Evolutionary conservation across 2,888 invertebrate genomes (phyloP).

Genomic region (Apodemia zela): DNA sequence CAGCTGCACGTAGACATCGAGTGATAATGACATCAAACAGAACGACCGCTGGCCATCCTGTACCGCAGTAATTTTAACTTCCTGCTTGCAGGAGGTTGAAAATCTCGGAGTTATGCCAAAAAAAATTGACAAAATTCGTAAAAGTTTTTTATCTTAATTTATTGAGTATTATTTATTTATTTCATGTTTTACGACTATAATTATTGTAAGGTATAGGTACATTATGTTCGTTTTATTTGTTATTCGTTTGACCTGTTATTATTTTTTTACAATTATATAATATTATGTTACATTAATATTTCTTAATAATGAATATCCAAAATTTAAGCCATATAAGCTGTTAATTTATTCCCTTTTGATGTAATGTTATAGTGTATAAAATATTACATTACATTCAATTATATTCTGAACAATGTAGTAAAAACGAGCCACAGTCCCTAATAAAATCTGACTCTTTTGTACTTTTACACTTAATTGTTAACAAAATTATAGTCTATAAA

Average conservation of each 20-base stretch:
- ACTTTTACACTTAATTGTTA: conserved; percentile 9
- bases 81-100: too few species aligned
- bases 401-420: background rate
- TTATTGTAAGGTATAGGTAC: too few species aligned
- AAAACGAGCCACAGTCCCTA: background rate
- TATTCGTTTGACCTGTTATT: background rate
- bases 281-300: background rate
- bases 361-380: background rate
- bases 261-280: background rate
- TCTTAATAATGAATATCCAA: background rate
- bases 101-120: too few species aligned
- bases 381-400: conserved; percentile 2
- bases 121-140: too few species aligned
- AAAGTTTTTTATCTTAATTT: too few species aligned
- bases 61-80: too few species aligned
- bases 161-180: too few species aligned
- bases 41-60: too few species aligned
- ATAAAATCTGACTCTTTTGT: conserved; percentile 14
- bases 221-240: too few species aligned
- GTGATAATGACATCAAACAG: too few species aligned
- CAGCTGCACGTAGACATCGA: too few species aligned
- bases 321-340: background rate
- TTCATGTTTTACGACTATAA: too few species aligned
- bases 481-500: conserved; percentile 17
- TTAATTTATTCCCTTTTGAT: background rate